phyloP scores from a whole-genome alignment of 92 coral and sea anemone species.

The Epizoanthus scotinus region DNA sequence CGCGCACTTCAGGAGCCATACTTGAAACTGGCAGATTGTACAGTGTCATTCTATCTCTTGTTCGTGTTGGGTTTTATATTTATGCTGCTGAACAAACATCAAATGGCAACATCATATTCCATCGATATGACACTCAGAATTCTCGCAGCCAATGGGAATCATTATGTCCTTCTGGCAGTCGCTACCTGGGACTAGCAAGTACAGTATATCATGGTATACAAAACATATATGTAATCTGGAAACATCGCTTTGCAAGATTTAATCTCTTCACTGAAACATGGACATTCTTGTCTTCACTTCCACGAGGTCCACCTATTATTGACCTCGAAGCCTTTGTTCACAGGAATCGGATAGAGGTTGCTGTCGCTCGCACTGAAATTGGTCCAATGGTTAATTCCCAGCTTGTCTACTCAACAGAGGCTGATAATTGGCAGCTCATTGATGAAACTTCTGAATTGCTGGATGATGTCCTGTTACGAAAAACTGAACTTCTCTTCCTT shows the following conservation, averaged over 20 bases:
- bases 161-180: background rate
- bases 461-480: background rate
- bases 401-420: background rate
- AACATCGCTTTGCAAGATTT: background rate
- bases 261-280: slow-evolving; percentile 3
- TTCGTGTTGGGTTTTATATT: slow-evolving; percentile 4
- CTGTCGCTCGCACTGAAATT: background rate
- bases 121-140: slow-evolving; percentile 29
- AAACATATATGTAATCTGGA: background rate
- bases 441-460: background rate
- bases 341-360: background rate
- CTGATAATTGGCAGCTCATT: background rate
- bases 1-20: background rate
- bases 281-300: background rate
- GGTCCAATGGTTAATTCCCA: background rate
- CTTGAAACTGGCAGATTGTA: slow-evolving; percentile 1
- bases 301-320: background rate
- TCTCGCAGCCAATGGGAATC: slow-evolving; percentile 17
- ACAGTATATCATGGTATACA: background rate
- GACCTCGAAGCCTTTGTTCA: background rate
- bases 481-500: background rate
- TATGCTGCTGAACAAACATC: slow-evolving; percentile 20
- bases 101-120: slow-evolving; percentile 20
- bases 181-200: background rate
- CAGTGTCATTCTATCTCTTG: background rate